These are phyloP conservation scores for Euplagia quadripunctaria DNA, from an alignment of 2,888 invertebrate species.

Conservation along the genomic window DNA sequence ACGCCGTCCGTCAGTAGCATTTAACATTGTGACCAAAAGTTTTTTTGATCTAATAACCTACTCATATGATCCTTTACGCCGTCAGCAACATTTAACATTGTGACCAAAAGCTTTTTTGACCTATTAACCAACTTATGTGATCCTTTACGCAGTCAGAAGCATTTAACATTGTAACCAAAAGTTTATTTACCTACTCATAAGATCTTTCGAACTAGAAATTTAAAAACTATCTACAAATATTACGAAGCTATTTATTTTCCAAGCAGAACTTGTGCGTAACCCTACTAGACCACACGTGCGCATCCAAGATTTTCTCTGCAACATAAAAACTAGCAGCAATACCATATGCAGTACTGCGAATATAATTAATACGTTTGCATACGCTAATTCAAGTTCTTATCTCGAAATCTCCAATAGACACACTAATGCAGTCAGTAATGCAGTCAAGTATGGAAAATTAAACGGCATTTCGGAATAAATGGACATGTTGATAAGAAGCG, in stretches of 20 bases:
- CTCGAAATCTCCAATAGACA: slow-evolving; percentile 33
- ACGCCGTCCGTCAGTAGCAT: no score
- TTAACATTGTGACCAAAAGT: no score
- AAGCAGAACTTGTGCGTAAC: slow-evolving; percentile 25
- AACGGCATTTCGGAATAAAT: slow-evolving; percentile 22
- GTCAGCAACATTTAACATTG: no score
- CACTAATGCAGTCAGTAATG: slow-evolving; percentile 27
- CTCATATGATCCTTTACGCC: no score
- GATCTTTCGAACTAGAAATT: no score
- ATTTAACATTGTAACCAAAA: no score
- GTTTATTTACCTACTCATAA: no score
- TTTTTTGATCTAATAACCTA: no score
- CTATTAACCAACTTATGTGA: no score
- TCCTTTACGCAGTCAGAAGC: no score
- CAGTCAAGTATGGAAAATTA: slow-evolving; percentile 38
- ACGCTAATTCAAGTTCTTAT: slow-evolving; percentile 53
- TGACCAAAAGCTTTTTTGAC: no score
- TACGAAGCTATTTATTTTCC: background rate
- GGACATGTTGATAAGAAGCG: background rate
- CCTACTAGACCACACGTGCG: slow-evolving; percentile 48
- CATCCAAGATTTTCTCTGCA: slow-evolving; percentile 67
- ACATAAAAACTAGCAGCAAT: slow-evolving; percentile 54
- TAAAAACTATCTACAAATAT: background rate
- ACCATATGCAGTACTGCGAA: slow-evolving; percentile 62
- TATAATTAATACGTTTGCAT: slow-evolving; percentile 65